Percentiles rank a stretch among this genome's conserved stretches.
These are phyloP conservation scores for Pelusios castaneus DNA, from an alignment of 2,113 vertebrate genomes.

Conservation along the genomic window DNA sequence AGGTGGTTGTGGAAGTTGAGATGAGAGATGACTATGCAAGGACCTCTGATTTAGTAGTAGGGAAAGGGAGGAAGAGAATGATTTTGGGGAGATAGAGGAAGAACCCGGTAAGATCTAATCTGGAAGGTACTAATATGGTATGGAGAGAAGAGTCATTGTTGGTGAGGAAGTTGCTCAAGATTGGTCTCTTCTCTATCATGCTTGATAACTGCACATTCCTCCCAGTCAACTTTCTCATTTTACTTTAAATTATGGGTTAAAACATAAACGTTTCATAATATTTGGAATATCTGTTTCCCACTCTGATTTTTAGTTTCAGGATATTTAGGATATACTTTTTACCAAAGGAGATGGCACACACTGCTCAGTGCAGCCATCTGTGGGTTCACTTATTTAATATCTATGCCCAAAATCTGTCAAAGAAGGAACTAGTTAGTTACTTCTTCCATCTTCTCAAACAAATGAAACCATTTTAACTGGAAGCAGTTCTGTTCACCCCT, in stretches of 20 bases:
- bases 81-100: neutral
- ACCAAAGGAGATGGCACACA: neutral
- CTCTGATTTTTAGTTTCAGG: neutral
- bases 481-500: neutral
- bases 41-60: neutral
- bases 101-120: neutral
- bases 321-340: neutral
- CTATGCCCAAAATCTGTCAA: neutral
- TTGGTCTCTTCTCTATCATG: too few species aligned
- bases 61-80: neutral
- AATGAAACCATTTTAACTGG: neutral
- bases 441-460: fast-evolving
- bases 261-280: neutral
- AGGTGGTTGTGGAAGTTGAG: neutral
- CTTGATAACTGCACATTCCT: too few species aligned
- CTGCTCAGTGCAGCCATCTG: neutral
- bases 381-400: neutral
- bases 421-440: neutral
- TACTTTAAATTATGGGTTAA: neutral
- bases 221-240: neutral
- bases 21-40: neutral
- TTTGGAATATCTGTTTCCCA: neutral
- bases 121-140: neutral
- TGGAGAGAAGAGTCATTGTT: neutral
- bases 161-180: neutral